Percentiles rank a stretch among this genome's conserved stretches.
phyloP scores from a whole-genome alignment of 2,888 invertebrate genomes.

The Athrips mouffetella region DNA sequence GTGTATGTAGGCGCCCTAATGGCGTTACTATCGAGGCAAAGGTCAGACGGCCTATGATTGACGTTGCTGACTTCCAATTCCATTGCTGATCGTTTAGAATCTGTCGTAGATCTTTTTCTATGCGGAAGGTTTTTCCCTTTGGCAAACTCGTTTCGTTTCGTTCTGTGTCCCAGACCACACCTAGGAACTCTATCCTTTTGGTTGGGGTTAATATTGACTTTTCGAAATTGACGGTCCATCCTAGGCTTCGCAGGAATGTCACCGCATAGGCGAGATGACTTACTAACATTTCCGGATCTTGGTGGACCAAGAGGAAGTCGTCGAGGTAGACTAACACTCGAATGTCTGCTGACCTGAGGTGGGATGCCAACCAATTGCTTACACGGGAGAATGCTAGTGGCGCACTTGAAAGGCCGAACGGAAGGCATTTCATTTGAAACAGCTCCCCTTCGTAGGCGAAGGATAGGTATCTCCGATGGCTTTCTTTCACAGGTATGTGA shows the following conservation, averaged over 20 bases:
- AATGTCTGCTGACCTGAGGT: conserved; percentile 17
- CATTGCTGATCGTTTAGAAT: neutral
- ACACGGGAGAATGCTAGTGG: conserved; percentile 21
- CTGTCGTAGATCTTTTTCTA: conserved; percentile 5
- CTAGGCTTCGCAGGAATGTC: neutral
- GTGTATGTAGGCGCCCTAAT: conserved; percentile 18
- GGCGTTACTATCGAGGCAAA: conserved; percentile 20
- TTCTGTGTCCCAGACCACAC: conserved; percentile 17
- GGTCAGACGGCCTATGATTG: conserved; percentile 18
- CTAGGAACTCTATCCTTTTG: conserved; percentile 14
- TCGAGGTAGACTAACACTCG: conserved; percentile 24
- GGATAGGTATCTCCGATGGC: conserved; percentile 10
- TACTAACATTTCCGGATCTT: conserved; percentile 8
- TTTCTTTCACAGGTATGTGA: conserved; percentile 11
- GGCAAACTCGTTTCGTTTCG: neutral
- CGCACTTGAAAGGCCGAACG: conserved; percentile 22
- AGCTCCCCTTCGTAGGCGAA: neutral
- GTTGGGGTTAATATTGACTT: conserved; percentile 5
- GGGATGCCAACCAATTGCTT: conserved; percentile 21
- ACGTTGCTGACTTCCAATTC: conserved; percentile 16
- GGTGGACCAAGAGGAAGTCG: conserved; percentile 23
- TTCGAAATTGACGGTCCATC: conserved; percentile 6
- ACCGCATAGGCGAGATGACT: neutral
- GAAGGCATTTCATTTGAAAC: conserved; percentile 17
- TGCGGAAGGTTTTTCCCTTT: neutral